Evolutionary conservation across 2,113 vertebrate genomes (phyloP).

Genomic region (Mobula hypostoma): DNA sequence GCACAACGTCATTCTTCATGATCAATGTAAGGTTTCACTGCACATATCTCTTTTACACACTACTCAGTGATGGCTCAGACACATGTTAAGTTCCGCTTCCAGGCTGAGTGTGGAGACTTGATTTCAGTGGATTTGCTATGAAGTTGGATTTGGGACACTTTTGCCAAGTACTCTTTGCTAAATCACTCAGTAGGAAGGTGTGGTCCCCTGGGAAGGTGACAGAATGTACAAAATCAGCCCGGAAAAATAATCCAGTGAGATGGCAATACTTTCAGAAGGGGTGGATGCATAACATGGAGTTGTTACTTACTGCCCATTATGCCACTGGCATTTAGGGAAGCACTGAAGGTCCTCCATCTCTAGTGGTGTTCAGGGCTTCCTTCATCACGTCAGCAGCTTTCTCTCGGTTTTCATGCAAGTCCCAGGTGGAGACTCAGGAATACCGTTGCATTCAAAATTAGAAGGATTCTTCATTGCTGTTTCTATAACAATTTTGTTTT

Average conservation of each 20-base stretch:
- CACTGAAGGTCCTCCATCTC: too few relatives aligned
- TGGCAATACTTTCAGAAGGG: background rate
- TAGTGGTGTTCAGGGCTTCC: too few relatives aligned
- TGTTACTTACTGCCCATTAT: too few relatives aligned
- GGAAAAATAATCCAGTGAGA: background rate
- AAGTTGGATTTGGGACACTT: background rate
- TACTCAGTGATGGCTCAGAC: background rate
- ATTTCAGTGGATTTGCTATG: background rate
- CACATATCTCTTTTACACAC: background rate
- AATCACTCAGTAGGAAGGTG: background rate
- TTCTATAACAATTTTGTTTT: too few relatives aligned
- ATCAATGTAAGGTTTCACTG: background rate
- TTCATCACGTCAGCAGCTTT: too few relatives aligned
- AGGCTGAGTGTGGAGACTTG: background rate
- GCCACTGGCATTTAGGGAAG: too few relatives aligned
- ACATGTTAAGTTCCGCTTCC: background rate
- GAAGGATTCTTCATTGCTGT: too few relatives aligned
- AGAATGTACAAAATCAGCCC: background rate
- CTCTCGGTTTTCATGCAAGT: too few relatives aligned
- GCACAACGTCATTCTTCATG: background rate
- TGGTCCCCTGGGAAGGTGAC: background rate
- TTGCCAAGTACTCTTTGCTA: background rate
- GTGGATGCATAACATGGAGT: background rate
- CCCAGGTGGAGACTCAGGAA: too few relatives aligned
- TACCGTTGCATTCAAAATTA: too few relatives aligned